A percentile compares a stretch with the other conserved stretches of the same genome.
These are phyloP conservation scores for Micrasema minimum DNA, from an alignment of 1,140 invertebrate genomes.

Conservation along the genomic window DNA sequence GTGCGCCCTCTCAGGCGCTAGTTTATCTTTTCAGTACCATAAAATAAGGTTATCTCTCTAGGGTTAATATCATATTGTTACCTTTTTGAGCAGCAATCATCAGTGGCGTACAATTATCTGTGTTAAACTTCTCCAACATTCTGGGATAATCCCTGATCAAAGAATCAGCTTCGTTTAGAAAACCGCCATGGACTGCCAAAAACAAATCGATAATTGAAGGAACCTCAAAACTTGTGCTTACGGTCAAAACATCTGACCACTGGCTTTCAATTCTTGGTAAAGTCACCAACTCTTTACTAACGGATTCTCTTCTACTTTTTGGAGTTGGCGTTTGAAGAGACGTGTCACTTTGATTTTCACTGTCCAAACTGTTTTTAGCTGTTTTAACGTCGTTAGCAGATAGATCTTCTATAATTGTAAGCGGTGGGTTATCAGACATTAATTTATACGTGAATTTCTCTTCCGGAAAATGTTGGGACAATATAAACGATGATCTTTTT, in stretches of 20 bases:
- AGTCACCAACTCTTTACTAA: not conserved
- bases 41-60: too few species aligned
- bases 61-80: slow-evolving; percentile 14
- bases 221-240: not conserved
- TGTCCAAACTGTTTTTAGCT: too few species aligned
- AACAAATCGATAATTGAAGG: slow-evolving; percentile 12
- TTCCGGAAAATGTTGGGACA: not conserved
- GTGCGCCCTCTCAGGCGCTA: too few species aligned
- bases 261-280: not conserved
- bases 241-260: slow-evolving; percentile 29
- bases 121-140: slow-evolving; percentile 10
- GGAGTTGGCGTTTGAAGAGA: too few species aligned
- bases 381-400: too few species aligned
- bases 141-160: not conserved
- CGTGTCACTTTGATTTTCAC: too few species aligned
- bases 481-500: not conserved
- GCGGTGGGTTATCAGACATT: too few species aligned
- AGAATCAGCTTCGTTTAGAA: not conserved
- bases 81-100: slow-evolving; percentile 54
- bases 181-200: slow-evolving; percentile 1
- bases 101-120: slow-evolving; percentile 50
- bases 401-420: too few species aligned
- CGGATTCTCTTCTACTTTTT: too few species aligned
- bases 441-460: not conserved
- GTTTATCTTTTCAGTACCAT: too few species aligned